Base-by-base conservation (phyloP, 2,113 vertebrate genomes). In the Chloebia gouldiae region DNA sequence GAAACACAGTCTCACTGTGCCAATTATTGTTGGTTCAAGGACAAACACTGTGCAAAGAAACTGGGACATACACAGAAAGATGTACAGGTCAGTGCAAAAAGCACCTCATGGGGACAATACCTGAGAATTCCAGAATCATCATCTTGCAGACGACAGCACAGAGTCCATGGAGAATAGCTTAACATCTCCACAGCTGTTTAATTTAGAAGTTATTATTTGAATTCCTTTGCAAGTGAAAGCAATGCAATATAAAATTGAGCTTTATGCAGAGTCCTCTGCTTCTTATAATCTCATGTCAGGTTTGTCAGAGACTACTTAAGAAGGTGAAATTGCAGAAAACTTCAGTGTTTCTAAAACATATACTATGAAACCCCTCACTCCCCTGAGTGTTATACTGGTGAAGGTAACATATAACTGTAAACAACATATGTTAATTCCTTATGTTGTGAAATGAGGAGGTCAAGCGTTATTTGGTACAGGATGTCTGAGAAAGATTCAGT, bases 161-260 rank as follows among this genome's bases (percentile, higher is more conserved):
- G 56, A 59, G 51, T 84, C 96, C 80, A 15, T 10, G 81, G 95
- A 96, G 96, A 88, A 93, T 92, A 88, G 27, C 44, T 86, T 94
- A 96, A 78, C 92, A 91, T 97, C 95, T 93, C 91, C 78, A 94
- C 95, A 96, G 96, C 94, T 97, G 96, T 95, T 96, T 96, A 96
- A 96, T 97, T 96, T 95, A 92, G 86, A 95, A 94, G 91, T 81
- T 94, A 94, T 81, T 97, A 88, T 93, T 90, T 95, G 24, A 92
- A 68, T 86, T 93, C 56, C 71, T 90, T 93, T 95, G 71, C 76
- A 94, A 94, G 71, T 88, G 56, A 88, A 95, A 94, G 72, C 50
- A 91, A 71, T 56, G 73, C 44, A 91, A 65, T 83, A 68, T 75
- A 92, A 96, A 97, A 88, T 15, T 85, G 76, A 95, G 77, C 53